Conservation (phyloP, 2,113 vertebrate genomes). For the Podilymbus podiceps region DNA sequence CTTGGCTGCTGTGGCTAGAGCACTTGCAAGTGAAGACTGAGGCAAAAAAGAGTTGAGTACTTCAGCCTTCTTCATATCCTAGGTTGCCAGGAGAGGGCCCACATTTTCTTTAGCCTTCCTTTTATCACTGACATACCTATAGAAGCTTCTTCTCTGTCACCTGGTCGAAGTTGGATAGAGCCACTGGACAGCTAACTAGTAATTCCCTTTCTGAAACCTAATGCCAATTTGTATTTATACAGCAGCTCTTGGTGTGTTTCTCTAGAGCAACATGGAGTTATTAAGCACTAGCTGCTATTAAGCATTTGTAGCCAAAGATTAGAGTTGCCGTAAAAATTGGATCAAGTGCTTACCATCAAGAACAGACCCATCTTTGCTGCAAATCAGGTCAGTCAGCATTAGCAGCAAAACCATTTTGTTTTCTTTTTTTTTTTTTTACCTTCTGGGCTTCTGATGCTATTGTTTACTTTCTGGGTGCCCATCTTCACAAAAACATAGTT, state of each 20-base stretch:
- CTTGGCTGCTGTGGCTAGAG: no score
- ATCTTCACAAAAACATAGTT: neutral
- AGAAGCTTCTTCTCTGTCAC: neutral
- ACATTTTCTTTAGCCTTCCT: no score
- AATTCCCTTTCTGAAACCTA: neutral
- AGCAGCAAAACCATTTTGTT: neutral
- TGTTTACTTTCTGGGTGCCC: neutral
- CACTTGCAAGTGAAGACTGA: no score
- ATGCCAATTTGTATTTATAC: neutral
- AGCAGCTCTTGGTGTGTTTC: neutral
- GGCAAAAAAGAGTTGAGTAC: no score
- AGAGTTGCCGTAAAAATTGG: neutral
- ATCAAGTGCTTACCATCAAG: neutral
- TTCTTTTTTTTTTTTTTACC: neutral
- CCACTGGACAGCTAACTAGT: neutral
- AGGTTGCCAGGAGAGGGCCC: no score
- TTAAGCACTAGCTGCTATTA: neutral
- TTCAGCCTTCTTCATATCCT: no score
- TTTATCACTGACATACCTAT: no score
- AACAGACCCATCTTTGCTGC: neutral
- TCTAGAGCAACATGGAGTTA: neutral
- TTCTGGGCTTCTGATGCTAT: neutral
- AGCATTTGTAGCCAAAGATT: neutral
- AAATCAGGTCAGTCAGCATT: neutral
- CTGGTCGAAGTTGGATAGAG: neutral